phyloP scores from a whole-genome alignment of 2,888 invertebrate species.

The Drymonia ruficornis region DNA sequence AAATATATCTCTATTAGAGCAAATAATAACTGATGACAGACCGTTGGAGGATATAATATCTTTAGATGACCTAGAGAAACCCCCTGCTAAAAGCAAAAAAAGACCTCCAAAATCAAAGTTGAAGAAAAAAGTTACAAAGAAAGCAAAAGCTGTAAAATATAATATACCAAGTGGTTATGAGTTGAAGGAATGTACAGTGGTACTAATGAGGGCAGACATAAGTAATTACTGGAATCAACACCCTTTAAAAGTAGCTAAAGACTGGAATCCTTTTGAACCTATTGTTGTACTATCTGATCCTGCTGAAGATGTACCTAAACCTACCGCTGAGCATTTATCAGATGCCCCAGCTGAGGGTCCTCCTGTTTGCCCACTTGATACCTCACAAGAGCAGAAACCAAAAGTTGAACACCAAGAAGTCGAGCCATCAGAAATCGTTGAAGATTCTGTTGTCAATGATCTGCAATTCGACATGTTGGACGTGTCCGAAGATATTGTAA shows the following conservation, averaged over 20 bases:
- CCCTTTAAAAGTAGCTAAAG: not conserved
- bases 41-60: conserved; percentile 76
- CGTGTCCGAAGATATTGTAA: conserved; percentile 77
- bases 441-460: conserved; percentile 51
- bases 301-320: too few relatives aligned
- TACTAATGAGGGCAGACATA: conserved; percentile 56
- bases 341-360: not conserved
- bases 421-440: conserved; percentile 25
- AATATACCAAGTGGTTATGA: conserved; percentile 24
- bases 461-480: conserved; percentile 78
- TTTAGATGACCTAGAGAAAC: conserved; percentile 64
- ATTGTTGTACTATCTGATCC: not conserved
- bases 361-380: not conserved
- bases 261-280: not conserved
- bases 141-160: conserved; percentile 31
- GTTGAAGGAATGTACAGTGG: conserved; percentile 64
- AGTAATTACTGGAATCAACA: conserved; percentile 41
- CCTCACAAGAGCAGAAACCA: not conserved
- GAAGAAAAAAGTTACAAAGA: conserved; percentile 43
- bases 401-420: not conserved
- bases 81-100: conserved; percentile 44
- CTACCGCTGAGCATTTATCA: too few relatives aligned
- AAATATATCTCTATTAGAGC: conserved; percentile 74
- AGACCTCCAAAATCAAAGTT: conserved; percentile 41
- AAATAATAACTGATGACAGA: conserved; percentile 72